Evolutionary conservation across 2,888 invertebrate genomes (phyloP), one percentile per base, ranked within the genome.

Genomic region (Mythimna vitellina): DNA sequence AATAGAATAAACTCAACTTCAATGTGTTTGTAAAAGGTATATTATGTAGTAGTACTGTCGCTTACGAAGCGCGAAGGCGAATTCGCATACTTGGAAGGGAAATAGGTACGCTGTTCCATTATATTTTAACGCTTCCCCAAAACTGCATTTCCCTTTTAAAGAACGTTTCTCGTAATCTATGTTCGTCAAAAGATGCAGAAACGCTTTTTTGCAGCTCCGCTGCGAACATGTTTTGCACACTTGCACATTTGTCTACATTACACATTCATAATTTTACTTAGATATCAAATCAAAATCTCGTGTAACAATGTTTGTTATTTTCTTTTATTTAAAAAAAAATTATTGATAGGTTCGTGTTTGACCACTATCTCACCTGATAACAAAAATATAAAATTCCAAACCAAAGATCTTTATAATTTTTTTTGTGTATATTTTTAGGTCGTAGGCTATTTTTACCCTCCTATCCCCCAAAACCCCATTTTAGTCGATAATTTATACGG

Each of bases 161-260:
- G 22, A 10, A 56, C 3, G 25, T 3, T 35, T 53, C 10, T 35
- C 1, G 46, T 65, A 65, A 65, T 65, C 6, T 12, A 53, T 42
- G 22, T 53, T 25, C 53, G 20, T 65, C 42, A 35, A 73, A 74
- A 53, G 35, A 65, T 46, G 42, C 25, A 17, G 4, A 38, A 32
- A 57, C 2, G 29, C 38, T 57, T 20, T 49, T 35, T 53, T 54
- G 29, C n/a, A 54, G 14, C 29, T 29, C 17, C 32, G 8, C 57
- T 60, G 17, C 20, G 29, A 49, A 54, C n/a, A 38, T 17, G n/a
- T 49, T 61, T 46, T 49, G 38, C n/a, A 54, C 46, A 38, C 51
- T 54, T 29, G 29, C 29, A 29, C 29, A 29, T 57, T 32, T 57
- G 46, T 49, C 57, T 57, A 49, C 9, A 25, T 10, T 56, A 57